Evolutionary conservation across 2,113 vertebrate genomes (phyloP), one percentile per base, ranked within the genome.

Genomic region (Rhinolophus ferrumequinum): DNA sequence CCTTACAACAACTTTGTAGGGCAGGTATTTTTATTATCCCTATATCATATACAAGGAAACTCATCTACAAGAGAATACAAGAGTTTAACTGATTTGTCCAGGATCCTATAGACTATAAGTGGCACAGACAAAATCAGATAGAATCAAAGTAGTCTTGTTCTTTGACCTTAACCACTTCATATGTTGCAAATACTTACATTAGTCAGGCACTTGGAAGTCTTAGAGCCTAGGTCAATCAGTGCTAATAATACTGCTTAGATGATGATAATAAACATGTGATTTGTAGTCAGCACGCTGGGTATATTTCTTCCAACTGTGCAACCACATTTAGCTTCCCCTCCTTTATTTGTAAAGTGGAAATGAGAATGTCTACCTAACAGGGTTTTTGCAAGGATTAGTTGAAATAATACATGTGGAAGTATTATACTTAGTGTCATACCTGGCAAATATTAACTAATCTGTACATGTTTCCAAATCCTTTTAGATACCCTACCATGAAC

Each of bases 361-460:
- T 89, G 33, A 85, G 58, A 90, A 41, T 84, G 64, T 88, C 81
- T 72, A 76, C 35, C 9, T 52, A 73, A 73, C 3, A 75, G 3
- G 15, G 11, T 62, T 96, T 33, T 90, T 77, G 18, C 30, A 66
- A 33, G 24, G 26, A 79, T 70, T 64, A 82, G 18, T 58, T 94
- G 26, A 94, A 30, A 67, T 93, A 30, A 77, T 93, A 41, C 19
- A 79, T 64, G 15, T 90, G 52, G 35, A 91, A 89, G 28, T 80
- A 50, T 13, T 50, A 12, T 50, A 86, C 24, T 47, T 88, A 79
- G 12, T 24, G 24, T 44, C 35, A 54, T 35, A 44, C 41, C 58
- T 93, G n/a, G 30, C 47, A 93, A 62, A 60, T 97, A 47, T 86
- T 88, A 94, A 70, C 86, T 88, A 93, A 66, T 95, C 62, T 77